Base-by-base conservation (phyloP, 1,140 invertebrate species). In the Panagrolaimus sp. region DNA sequence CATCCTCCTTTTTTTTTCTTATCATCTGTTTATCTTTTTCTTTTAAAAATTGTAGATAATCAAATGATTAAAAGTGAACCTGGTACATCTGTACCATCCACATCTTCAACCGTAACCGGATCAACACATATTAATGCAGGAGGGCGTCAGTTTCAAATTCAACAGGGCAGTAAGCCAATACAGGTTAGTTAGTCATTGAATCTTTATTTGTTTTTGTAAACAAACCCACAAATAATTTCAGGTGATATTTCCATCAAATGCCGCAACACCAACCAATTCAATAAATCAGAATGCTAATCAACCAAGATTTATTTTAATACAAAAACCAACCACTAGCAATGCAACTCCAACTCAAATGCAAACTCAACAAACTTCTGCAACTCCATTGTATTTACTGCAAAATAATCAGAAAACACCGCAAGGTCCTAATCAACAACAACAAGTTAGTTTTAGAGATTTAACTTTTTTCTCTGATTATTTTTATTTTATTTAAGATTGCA, bases 311-410 rank as follows among this genome's bases (percentile, higher is more conserved):
- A n/a, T 57, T 27, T 57, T 57, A 20, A 11, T 57, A 20, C 51
- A 57, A 20, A 57, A 57, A 25, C 51, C 51, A 11, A 57, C 51
- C 1, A 57, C 51, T 65, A 46, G 46, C 64, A 65, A 48, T 16
- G 44, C 51, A n/a, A n/a, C n/a, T 13, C 65, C 25, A 1, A 51
- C 16, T 25, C 27, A 25, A 9, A 57, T 57, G 11, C 51, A 57
- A 57, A 8, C 51, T 2, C 20, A 11, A 25, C 20, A 11, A 11
- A 27, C 1, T 27, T 11, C 14, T 20, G 20, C 11, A 27, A 9
- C 51, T 1, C 14, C 47, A n/a, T 25, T 57, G 51, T 57, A 57
- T 57, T 14, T 57, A 2, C 20, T 57, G 13, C 11, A 20, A 25
- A 51, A 51, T 25, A 27, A 27, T n/a, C 51, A 57, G n/a, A 9